phyloP scores from a whole-genome alignment of 2,113 vertebrate species.

The Oreotrochilus melanogaster region DNA sequence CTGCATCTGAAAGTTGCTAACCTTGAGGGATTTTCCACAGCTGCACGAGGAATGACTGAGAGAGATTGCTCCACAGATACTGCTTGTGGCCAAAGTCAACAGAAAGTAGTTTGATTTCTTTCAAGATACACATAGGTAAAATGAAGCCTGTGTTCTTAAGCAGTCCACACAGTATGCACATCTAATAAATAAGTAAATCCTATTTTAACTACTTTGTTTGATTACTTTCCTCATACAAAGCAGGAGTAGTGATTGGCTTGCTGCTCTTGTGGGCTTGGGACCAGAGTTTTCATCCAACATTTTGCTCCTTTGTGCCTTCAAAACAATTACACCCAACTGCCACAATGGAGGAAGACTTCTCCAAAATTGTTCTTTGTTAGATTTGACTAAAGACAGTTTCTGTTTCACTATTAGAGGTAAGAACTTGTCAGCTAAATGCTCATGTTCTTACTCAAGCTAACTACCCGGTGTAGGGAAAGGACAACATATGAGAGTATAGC shows the following conservation, averaged over 20 bases:
- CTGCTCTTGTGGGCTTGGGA: not conserved
- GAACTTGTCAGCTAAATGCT: not conserved
- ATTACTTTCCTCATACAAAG: not conserved
- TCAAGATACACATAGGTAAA: not conserved
- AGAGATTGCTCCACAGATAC: conserved; percentile 55
- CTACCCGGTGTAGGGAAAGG: not conserved
- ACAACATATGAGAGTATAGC: not conserved
- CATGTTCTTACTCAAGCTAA: not conserved
- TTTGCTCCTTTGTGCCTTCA: not conserved
- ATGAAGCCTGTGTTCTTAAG: conserved; percentile 19
- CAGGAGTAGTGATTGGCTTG: not conserved
- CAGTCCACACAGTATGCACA: not conserved
- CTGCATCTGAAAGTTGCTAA: conserved; percentile 15
- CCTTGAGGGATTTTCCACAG: conserved; percentile 48
- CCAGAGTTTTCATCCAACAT: not conserved
- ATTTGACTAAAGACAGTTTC: not conserved
- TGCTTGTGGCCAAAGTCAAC: conserved; percentile 76
- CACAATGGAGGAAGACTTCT: not conserved
- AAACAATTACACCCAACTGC: not conserved
- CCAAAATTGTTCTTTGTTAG: not conserved
- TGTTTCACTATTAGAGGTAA: not conserved
- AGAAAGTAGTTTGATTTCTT: conserved; percentile 69
- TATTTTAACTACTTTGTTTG: not conserved
- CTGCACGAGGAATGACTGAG: conserved; percentile 1
- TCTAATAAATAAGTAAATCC: not conserved